Evolutionary conservation across 2,888 invertebrate genomes (phyloP), one percentile per base, ranked within the genome.

Genomic region (Plebejus argus): DNA sequence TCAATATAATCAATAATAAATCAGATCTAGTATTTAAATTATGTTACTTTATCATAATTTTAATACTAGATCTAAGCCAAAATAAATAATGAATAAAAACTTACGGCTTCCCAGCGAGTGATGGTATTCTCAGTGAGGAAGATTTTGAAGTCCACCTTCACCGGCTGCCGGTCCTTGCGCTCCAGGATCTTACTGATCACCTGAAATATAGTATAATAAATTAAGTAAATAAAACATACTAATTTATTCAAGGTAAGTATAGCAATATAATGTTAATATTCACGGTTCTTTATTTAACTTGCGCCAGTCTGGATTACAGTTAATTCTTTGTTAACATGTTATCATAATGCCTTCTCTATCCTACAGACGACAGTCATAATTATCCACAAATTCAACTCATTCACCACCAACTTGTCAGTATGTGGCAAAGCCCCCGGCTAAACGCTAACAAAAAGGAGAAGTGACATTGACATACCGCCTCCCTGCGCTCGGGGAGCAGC

Each of bases 81-180:
- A 45, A 45, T 10, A 45, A 10, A 10, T 10, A 35, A 35, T 35
- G 6, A 35, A 35, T 5, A 4, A 71, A 4, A 82, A 91, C 95
- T 92, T 80, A 97, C 96, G 82, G 98, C 97, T 89, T 98, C 97
- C 98, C 98, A 98, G 86, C 96, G 96, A 76, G 97, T 97, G 84
- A 96, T 95, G 79, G 96, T 96, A 86, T 96, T 96, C 86, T 97
- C 97, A 35, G 97, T 97, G 82, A 98, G 95, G 86, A 95, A 96
- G 86, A 98, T 95, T 86, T 96, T 96, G 92, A 97, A 97, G 84
- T 96, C 95, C 82, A 97, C 95, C 86, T 94, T 94, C 35, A 93
- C 93, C 78, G 96, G 96, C 85, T 96, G 95, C 76, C 95, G 95
- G 84, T 96, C 95, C 84, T 96, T 96, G 84, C 95, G 95, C 86